These are phyloP conservation scores for Protonemura montana DNA, from an alignment of 2,888 invertebrate species.

Conservation along the genomic window DNA sequence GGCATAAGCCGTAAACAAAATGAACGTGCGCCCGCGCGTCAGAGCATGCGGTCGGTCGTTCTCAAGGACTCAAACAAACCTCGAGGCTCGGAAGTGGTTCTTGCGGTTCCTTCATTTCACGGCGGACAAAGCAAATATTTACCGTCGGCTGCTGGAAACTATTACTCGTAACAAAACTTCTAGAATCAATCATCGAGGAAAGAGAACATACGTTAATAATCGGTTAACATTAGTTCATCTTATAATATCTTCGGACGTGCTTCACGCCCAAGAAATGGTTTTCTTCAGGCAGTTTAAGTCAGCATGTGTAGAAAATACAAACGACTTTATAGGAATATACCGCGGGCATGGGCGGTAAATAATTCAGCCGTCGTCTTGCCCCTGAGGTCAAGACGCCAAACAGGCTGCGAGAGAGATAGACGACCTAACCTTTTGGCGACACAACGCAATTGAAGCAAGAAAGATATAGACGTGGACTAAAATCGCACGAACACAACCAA, in stretches of 20 bases:
- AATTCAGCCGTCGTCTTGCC: slow-evolving; percentile 30
- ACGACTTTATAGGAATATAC: not conserved
- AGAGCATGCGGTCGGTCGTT: not conserved
- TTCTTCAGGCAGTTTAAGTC: not conserved
- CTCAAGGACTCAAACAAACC: no score
- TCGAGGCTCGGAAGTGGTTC: no score
- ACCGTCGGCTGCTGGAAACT: no score
- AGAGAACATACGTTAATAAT: no score
- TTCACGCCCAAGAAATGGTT: not conserved
- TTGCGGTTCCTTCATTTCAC: no score
- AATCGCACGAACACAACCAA: not conserved
- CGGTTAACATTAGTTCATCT: no score
- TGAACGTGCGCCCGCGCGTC: not conserved
- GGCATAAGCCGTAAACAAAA: not conserved
- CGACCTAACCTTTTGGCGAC: not conserved
- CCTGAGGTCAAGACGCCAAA: slow-evolving; percentile 30
- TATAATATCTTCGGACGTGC: not conserved
- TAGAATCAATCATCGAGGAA: no score
- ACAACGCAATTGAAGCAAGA: slow-evolving; percentile 25
- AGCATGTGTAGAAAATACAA: not conserved
- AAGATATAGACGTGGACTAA: not conserved
- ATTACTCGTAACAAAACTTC: no score
- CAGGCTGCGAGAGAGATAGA: slow-evolving; percentile 1
- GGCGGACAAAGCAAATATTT: no score
- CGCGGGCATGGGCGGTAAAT: slow-evolving; percentile 24